phyloP scores from a whole-genome alignment of 2,113 vertebrate species.

The Melanerpes formicivorus region DNA sequence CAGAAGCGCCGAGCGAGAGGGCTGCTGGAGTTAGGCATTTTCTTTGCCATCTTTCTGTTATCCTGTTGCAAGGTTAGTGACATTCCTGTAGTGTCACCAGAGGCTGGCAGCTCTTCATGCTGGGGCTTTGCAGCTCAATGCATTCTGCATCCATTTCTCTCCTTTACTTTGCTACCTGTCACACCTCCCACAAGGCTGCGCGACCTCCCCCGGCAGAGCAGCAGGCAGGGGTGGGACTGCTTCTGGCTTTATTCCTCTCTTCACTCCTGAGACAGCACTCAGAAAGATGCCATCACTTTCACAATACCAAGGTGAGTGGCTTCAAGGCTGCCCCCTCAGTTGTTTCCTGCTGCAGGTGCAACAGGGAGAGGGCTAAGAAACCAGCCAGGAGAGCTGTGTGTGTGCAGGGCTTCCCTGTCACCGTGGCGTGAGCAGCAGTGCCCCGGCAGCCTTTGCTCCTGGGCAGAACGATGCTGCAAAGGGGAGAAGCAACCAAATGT shows the following conservation, averaged over 20 bases:
- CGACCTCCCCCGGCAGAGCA: background rate
- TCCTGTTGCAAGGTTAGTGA: background rate
- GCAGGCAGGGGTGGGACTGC: background rate
- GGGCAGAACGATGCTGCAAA: background rate
- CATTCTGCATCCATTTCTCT: background rate
- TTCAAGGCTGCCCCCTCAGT: background rate
- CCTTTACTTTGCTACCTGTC: background rate
- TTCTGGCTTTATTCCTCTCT: background rate
- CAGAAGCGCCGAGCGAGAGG: background rate
- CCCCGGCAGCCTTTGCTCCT: background rate
- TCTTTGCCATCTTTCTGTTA: background rate
- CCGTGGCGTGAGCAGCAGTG: background rate
- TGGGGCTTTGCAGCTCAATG: background rate
- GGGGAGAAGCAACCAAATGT: background rate
- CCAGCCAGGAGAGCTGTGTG: background rate
- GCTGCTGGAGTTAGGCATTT: background rate
- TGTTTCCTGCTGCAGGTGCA: background rate
- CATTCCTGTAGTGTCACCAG: background rate
- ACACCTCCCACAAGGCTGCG: background rate
- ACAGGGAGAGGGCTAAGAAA: background rate
- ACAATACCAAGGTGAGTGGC: background rate
- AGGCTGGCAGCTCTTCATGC: background rate
- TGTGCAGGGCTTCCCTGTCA: background rate
- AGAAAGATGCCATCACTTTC: background rate
- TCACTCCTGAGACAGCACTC: background rate